A percentile compares a stretch with the other conserved stretches of the same genome.
phyloP scores from a whole-genome alignment of 1,140 invertebrate genomes.

The Conus ventricosus region DNA sequence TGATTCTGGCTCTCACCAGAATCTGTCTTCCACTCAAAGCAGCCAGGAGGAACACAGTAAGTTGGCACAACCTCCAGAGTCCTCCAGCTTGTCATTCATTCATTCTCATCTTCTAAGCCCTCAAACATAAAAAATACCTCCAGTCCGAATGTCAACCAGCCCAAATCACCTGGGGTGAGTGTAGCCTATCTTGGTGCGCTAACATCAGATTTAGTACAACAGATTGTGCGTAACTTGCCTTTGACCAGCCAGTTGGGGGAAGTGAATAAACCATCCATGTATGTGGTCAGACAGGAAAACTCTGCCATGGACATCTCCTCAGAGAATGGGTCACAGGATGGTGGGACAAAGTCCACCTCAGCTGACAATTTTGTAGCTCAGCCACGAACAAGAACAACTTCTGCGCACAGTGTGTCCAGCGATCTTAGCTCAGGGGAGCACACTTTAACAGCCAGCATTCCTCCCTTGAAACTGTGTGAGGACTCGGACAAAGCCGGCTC shows the following conservation, averaged over 20 bases:
- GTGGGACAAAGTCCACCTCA: background rate
- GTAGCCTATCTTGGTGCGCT: slow-evolving; percentile 22
- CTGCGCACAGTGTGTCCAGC: background rate
- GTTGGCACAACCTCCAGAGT: background rate
- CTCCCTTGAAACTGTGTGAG: slow-evolving; percentile 13
- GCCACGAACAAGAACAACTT: background rate
- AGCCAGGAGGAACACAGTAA: background rate
- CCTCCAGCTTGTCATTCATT: background rate
- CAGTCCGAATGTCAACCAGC: too few species aligned
- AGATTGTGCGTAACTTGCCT: slow-evolving; percentile 26
- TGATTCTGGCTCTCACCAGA: background rate
- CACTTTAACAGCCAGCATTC: background rate
- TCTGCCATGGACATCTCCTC: background rate
- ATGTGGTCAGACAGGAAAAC: slow-evolving; percentile 3
- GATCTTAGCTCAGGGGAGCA: slow-evolving; percentile 21
- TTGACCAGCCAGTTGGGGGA: slow-evolving; percentile 27
- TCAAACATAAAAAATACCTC: background rate
- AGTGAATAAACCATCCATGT: slow-evolving; percentile 7
- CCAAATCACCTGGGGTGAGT: background rate
- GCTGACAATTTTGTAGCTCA: background rate
- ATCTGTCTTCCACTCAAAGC: background rate
- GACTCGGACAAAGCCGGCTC: background rate
- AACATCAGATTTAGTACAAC: slow-evolving; percentile 15
- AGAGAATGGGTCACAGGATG: background rate
- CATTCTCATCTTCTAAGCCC: background rate